Evolutionary conservation across 92 coral and sea anemone genomes (phyloP).

Genomic region (Epizoanthus stellaris): DNA sequence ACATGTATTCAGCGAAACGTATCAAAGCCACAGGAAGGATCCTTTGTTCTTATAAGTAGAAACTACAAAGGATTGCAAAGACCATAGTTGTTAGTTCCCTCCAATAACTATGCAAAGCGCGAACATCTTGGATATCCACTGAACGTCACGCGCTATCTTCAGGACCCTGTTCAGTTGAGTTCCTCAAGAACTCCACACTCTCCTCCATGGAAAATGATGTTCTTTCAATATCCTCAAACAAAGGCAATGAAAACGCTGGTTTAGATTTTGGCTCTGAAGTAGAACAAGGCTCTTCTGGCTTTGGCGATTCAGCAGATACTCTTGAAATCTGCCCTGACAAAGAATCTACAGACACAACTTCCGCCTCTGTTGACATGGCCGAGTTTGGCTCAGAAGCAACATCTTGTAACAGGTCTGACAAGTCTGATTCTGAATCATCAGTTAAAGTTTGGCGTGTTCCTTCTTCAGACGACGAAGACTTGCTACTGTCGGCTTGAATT

Average conservation of each 20-base stretch:
- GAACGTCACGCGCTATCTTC: not conserved
- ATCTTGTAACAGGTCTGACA: not conserved
- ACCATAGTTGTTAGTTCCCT: no score
- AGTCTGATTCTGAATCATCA: not conserved
- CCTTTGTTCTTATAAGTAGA: no score
- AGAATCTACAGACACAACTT: not conserved
- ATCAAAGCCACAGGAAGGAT: no score
- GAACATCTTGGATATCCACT: not conserved
- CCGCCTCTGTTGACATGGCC: not conserved
- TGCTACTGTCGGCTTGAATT: not conserved
- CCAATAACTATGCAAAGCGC: no score
- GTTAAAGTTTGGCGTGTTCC: not conserved
- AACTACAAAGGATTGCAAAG: no score
- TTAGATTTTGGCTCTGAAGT: not conserved
- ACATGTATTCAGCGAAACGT: no score
- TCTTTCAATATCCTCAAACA: constrained; percentile 40
- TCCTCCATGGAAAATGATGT: constrained; percentile 36
- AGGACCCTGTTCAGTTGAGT: not conserved
- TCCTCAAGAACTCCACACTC: constrained; percentile 28
- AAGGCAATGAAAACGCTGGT: constrained; percentile 11
- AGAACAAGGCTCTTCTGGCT: not conserved
- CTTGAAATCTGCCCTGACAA: not conserved
- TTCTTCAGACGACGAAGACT: not conserved
- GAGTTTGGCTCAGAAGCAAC: not conserved
- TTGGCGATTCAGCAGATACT: not conserved